A percentile compares a stretch with the other conserved stretches of the same genome.
Conservation (phyloP, 2,113 vertebrate genomes). For the Tachysurus vachellii region DNA sequence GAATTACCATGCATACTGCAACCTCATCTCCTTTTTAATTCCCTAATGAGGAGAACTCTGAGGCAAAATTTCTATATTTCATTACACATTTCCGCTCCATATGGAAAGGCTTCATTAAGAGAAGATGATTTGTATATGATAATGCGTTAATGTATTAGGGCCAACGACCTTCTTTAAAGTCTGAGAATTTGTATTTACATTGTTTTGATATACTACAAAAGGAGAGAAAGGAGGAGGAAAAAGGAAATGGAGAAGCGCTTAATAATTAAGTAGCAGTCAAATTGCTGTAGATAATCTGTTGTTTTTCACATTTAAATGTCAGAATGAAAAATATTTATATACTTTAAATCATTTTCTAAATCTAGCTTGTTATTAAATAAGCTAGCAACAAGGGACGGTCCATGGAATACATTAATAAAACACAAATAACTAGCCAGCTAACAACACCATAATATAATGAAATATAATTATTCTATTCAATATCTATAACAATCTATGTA, state of each 20-base stretch:
- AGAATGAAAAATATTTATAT: background rate
- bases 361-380: background rate
- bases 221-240: background rate
- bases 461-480: too few species aligned
- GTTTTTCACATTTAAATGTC: background rate
- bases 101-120: constrained; percentile 57
- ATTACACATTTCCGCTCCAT: constrained; percentile 57
- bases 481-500: too few species aligned
- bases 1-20: constrained; percentile 4
- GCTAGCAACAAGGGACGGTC: background rate
- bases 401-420: background rate
- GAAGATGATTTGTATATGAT: constrained; percentile 47
- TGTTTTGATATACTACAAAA: background rate
- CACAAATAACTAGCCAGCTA: background rate
- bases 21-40: constrained; percentile 54
- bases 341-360: background rate
- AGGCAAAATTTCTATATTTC: constrained; percentile 53
- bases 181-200: background rate
- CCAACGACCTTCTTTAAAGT: background rate
- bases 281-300: background rate
- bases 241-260: background rate
- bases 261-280: background rate
- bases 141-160: background rate
- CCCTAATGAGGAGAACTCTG: constrained; percentile 57
- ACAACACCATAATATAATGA: background rate